phyloP scores from a whole-genome alignment of 2,797 vertebrate species.

The Leptoclinus maculatus region DNA sequence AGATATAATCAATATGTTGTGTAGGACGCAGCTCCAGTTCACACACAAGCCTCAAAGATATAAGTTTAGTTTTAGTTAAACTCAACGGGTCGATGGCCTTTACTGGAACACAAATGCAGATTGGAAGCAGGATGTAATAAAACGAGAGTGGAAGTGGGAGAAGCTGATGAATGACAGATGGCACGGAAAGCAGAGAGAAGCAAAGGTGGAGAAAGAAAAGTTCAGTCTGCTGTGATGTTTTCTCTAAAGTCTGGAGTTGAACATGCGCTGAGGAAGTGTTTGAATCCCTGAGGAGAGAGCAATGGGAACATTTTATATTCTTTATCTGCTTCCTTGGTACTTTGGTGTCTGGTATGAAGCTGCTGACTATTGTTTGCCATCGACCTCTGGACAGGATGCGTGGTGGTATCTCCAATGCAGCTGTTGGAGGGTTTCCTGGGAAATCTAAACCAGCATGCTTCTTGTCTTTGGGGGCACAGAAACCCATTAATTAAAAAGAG shows the following conservation, averaged over 20 bases:
- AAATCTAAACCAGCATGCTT: background rate
- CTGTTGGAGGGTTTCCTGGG: background rate
- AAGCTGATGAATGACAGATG: conserved; percentile 21
- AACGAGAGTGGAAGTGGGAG: background rate
- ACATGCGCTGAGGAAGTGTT: background rate
- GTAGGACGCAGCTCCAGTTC: background rate
- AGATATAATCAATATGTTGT: conserved; percentile 19
- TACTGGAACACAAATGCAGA: conserved; percentile 8
- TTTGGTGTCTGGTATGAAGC: background rate
- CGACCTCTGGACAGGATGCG: background rate
- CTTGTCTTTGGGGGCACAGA: background rate
- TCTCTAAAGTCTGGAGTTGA: background rate
- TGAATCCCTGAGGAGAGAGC: background rate
- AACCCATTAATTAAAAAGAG: background rate
- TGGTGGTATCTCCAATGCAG: background rate
- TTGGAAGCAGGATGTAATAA: conserved; percentile 1
- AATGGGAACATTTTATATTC: too few species aligned
- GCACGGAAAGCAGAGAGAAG: conserved; percentile 6
- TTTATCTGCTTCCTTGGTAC: background rate
- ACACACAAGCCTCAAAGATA: background rate
- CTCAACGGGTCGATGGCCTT: background rate
- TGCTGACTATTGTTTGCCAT: background rate
- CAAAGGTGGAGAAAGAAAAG: background rate
- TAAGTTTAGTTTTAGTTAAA: background rate
- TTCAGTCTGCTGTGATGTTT: background rate